phyloP scores from a whole-genome alignment of 2,113 vertebrate genomes.

The Mionectes macconnelli region DNA sequence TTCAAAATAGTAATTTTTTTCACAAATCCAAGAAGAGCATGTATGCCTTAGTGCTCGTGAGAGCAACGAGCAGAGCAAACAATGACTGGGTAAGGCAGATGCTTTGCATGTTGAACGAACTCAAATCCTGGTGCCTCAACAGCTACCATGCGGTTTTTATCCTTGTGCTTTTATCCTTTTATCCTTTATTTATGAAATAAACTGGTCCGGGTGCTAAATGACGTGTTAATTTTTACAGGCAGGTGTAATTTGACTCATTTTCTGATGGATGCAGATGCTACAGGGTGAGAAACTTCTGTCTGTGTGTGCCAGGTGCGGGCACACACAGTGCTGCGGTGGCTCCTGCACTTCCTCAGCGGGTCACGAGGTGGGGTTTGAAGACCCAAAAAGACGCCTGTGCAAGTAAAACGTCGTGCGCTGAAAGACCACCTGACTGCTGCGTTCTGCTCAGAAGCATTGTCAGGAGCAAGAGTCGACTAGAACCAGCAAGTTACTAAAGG shows the following conservation, averaged over 20 bases:
- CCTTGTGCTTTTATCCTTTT: too few relatives aligned
- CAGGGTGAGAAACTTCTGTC: not conserved
- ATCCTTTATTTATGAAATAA: too few relatives aligned
- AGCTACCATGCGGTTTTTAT: not conserved
- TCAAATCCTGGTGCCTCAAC: not conserved
- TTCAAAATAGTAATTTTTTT: not conserved
- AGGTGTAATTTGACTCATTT: too few relatives aligned
- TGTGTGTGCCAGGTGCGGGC: not conserved
- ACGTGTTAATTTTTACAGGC: too few relatives aligned
- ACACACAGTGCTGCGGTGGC: not conserved
- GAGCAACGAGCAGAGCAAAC: not conserved
- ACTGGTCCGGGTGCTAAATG: fast-evolving
- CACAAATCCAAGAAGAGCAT: not conserved
- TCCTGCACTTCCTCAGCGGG: not conserved
- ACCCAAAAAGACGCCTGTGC: too few relatives aligned
- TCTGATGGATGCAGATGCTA: not conserved
- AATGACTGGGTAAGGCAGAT: not conserved
- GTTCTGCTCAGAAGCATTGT: too few relatives aligned
- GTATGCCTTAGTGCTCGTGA: not conserved
- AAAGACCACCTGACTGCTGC: too few relatives aligned
- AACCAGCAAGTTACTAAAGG: not conserved
- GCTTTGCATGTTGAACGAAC: not conserved
- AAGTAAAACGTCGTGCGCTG: not conserved
- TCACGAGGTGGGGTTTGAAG: slow-evolving; percentile 6
- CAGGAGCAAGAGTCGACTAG: not conserved